Conservation (phyloP, 2,888 invertebrate species). For the Microctonus brassicae region DNA sequence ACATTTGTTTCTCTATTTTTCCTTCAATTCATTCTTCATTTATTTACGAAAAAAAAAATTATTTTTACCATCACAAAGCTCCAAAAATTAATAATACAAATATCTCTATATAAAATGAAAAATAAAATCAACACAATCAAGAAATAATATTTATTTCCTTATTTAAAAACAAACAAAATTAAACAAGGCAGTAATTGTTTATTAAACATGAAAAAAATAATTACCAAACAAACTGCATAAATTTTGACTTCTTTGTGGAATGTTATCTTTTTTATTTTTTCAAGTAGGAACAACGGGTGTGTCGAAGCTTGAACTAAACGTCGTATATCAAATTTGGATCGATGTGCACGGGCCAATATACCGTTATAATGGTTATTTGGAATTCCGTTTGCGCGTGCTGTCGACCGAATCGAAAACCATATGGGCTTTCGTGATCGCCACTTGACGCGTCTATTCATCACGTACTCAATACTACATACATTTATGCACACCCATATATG, state of each 20-base stretch:
- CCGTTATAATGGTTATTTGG: slow-evolving; percentile 47
- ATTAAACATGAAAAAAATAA: too few relatives aligned
- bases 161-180: too few relatives aligned
- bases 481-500: too few relatives aligned
- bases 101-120: too few relatives aligned
- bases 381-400: slow-evolving; percentile 43
- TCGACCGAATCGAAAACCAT: slow-evolving; percentile 35
- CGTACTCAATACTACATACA: background rate
- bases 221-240: too few relatives aligned
- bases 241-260: too few relatives aligned
- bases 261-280: background rate
- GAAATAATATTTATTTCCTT: too few relatives aligned
- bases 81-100: too few relatives aligned
- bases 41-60: too few relatives aligned
- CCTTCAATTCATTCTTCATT: background rate
- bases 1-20: background rate
- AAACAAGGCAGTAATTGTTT: too few relatives aligned
- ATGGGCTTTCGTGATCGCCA: slow-evolving; percentile 33
- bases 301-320: background rate
- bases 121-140: too few relatives aligned
- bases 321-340: slow-evolving; percentile 29
- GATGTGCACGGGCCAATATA: slow-evolving; percentile 22
- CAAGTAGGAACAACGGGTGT: slow-evolving; percentile 2
- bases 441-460: slow-evolving; percentile 12
- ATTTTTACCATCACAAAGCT: too few relatives aligned